These are phyloP conservation scores for Idaea biselata DNA, from an alignment of 2,888 invertebrate species.

Conservation along the genomic window DNA sequence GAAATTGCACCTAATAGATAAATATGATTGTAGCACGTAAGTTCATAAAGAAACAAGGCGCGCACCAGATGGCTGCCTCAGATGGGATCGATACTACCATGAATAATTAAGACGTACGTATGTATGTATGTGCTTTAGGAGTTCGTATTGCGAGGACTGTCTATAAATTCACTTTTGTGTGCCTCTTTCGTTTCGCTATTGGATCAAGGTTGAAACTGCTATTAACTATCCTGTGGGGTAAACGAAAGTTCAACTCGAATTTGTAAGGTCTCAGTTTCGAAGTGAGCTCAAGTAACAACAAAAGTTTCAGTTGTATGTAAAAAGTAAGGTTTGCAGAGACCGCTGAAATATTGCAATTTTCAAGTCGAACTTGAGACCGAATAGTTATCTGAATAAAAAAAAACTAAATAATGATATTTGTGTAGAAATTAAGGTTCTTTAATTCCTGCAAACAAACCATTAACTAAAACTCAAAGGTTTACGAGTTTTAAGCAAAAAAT, in stretches of 20 bases:
- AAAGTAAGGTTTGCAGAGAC: too few species aligned
- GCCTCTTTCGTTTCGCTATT: conserved; percentile 12
- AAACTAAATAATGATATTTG: too few species aligned
- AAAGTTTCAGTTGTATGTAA: not conserved
- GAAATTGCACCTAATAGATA: conserved; percentile 12
- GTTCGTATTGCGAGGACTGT: conserved; percentile 27
- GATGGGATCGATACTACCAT: conserved; percentile 58
- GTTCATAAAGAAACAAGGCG: conserved; percentile 34
- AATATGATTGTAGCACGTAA: conserved; percentile 10
- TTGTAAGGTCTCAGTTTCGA: not conserved
- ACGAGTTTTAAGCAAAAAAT: too few species aligned
- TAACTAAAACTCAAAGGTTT: too few species aligned
- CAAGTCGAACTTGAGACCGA: too few species aligned
- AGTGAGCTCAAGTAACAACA: not conserved
- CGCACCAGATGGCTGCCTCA: conserved; percentile 46
- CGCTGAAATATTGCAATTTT: too few species aligned
- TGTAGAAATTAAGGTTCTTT: too few species aligned
- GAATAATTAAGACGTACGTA: conserved; percentile 64
- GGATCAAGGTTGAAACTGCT: not conserved
- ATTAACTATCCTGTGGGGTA: conserved; percentile 8
- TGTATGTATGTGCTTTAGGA: conserved; percentile 54
- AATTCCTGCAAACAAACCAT: too few species aligned
- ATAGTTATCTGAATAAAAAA: too few species aligned
- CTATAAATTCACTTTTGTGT: conserved; percentile 22
- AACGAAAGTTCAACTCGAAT: conserved; percentile 10